Percentiles rank a stretch among this genome's conserved stretches.
These are phyloP conservation scores for Microplitis mediator DNA, from an alignment of 1,140 invertebrate genomes.

Conservation along the genomic window DNA sequence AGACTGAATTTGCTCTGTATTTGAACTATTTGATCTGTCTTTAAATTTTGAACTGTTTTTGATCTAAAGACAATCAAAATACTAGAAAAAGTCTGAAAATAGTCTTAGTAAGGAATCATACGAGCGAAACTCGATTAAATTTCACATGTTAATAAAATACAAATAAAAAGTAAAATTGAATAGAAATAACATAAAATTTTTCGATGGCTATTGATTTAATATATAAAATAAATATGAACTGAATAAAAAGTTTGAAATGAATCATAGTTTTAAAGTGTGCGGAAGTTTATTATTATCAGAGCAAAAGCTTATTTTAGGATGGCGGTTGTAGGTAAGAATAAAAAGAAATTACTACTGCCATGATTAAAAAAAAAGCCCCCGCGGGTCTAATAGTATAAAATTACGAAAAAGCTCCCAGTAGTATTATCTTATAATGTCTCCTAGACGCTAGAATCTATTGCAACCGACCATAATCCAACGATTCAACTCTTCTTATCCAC, in stretches of 20 bases:
- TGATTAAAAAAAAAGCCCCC: background rate
- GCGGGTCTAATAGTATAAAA: background rate
- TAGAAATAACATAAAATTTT: too few species aligned
- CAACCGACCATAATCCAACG: background rate
- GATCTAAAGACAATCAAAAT: too few species aligned
- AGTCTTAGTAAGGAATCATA: too few species aligned
- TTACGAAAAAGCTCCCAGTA: background rate
- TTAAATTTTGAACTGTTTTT: too few species aligned
- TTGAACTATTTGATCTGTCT: too few species aligned
- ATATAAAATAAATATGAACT: background rate
- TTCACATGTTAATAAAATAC: too few species aligned
- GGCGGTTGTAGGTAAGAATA: background rate
- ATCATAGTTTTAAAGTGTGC: background rate
- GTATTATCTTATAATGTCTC: constrained; percentile 2
- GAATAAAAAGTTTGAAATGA: background rate
- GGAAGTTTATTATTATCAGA: background rate
- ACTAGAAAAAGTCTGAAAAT: too few species aligned
- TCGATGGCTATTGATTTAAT: too few species aligned
- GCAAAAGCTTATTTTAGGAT: background rate
- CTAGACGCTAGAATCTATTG: background rate
- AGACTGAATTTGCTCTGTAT: too few species aligned
- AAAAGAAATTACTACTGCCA: background rate
- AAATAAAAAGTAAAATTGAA: too few species aligned
- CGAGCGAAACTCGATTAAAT: too few species aligned
- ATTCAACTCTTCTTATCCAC: background rate